Conservation (phyloP, 2,113 vertebrate species). For the zebrafish (Danio rerio) region DNA sequence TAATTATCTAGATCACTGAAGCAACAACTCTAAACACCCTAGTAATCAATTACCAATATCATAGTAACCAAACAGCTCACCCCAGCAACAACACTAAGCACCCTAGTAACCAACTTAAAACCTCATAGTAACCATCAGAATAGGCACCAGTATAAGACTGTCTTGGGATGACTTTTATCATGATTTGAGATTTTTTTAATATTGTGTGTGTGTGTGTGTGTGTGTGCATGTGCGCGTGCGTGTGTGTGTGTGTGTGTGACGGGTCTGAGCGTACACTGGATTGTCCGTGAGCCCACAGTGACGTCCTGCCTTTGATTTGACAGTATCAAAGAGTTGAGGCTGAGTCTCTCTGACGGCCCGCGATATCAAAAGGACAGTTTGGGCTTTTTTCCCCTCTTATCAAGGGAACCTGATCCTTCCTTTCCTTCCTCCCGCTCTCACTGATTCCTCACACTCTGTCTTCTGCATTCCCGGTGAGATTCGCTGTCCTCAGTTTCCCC, state of each 20-base stretch:
- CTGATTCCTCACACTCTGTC: slow-evolving; percentile 9
- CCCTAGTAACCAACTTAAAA: too few species aligned
- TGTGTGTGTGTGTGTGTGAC: slow-evolving; percentile 47
- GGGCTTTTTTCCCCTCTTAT: slow-evolving; percentile 58
- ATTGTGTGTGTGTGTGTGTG: background rate
- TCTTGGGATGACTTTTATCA: too few species aligned
- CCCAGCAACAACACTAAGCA: too few species aligned
- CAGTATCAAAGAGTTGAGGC: slow-evolving; percentile 71
- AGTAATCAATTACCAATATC: too few species aligned
- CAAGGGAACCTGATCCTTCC: slow-evolving; percentile 17
- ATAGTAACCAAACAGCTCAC: too few species aligned
- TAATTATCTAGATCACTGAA: too few species aligned
- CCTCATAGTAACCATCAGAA: too few species aligned
- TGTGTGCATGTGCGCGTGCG: slow-evolving; percentile 21
- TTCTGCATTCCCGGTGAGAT: slow-evolving; percentile 15
- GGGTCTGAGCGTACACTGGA: slow-evolving; percentile 28
- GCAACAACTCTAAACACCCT: too few species aligned
- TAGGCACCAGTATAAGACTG: too few species aligned
- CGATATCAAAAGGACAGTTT: slow-evolving; percentile 68
- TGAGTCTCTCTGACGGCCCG: slow-evolving; percentile 69
- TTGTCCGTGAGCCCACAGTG: slow-evolving; percentile 58
- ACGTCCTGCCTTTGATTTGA: slow-evolving; percentile 72
- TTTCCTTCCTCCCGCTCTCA: slow-evolving; percentile 1
- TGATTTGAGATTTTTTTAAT: too few species aligned
- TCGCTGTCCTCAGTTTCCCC: background rate